A percentile compares a stretch with the other conserved stretches of the same genome.
These are phyloP conservation scores for Phortica magna DNA, from an alignment of 2,888 invertebrate genomes.

Conservation along the genomic window DNA sequence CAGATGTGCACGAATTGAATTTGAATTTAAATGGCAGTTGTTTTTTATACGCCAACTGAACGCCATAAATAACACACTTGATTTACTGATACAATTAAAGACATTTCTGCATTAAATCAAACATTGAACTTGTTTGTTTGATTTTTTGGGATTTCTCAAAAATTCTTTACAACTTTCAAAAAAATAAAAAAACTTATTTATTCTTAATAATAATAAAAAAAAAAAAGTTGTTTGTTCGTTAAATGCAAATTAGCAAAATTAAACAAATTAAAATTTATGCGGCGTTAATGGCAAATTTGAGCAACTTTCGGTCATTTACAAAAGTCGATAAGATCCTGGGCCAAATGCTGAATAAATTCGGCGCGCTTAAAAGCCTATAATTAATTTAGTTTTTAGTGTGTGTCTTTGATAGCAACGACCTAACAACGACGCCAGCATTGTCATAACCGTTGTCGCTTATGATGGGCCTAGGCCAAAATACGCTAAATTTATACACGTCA, in stretches of 20 bases:
- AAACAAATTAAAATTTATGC: conserved; percentile 1
- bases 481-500: not conserved
- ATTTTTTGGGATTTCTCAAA: not conserved
- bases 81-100: conserved; percentile 1
- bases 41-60: not conserved
- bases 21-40: not conserved
- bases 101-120: conserved; percentile 21
- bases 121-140: conserved; percentile 13
- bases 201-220: not conserved
- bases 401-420: not conserved
- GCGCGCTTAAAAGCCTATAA: not conserved
- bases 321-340: not conserved
- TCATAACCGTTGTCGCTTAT: not conserved
- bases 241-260: conserved; percentile 8
- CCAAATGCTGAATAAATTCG: not conserved
- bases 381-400: too few relatives aligned
- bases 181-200: not conserved
- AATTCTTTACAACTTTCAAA: conserved; percentile 28
- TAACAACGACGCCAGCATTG: not conserved
- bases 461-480: not conserved
- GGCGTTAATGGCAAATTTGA: not conserved
- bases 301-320: not conserved
- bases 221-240: not conserved
- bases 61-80: not conserved
- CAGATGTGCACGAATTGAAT: not conserved